Percentiles rank a stretch among this genome's conserved stretches.
Conservation (phyloP, 2,888 invertebrate genomes). For the Drosophila prostipennis region DNA sequence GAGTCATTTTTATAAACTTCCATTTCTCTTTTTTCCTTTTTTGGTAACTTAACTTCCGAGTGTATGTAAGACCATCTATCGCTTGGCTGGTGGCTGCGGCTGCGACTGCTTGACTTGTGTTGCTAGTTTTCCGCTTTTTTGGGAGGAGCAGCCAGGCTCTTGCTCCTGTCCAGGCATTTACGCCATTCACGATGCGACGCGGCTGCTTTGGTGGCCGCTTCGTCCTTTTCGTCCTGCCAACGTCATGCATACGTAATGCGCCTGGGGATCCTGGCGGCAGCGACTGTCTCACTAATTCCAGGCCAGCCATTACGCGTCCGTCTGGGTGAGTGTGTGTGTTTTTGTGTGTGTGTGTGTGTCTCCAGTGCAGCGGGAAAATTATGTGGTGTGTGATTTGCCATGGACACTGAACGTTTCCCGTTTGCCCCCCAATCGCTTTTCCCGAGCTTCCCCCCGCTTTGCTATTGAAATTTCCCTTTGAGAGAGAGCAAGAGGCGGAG, state of each 20-base stretch:
- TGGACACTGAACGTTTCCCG: constrained; percentile 52
- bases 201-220: constrained; percentile 37
- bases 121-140: constrained; percentile 49
- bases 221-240: constrained; percentile 48
- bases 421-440: constrained; percentile 15
- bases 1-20: too few relatives aligned
- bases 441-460: constrained; percentile 9
- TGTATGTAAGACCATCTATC: constrained; percentile 25
- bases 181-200: constrained; percentile 54
- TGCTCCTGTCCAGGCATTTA: constrained; percentile 65
- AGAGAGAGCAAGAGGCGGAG: constrained; percentile 35
- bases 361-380: constrained; percentile 78
- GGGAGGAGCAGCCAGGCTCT: constrained; percentile 7
- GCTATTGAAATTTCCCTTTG: constrained; percentile 41
- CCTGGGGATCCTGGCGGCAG: constrained; percentile 69
- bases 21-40: too few relatives aligned
- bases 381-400: constrained; percentile 80
- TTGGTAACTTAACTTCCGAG: background rate
- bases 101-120: constrained; percentile 43
- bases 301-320: constrained; percentile 39
- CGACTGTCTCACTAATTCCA: constrained; percentile 74
- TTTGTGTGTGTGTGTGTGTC: constrained; percentile 34
- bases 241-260: constrained; percentile 80
- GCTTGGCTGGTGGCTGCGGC: constrained; percentile 10
- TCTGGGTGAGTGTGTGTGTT: constrained; percentile 26